phyloP scores from a whole-genome alignment of 2,888 invertebrate species.

The Ptychoptera contaminata region DNA sequence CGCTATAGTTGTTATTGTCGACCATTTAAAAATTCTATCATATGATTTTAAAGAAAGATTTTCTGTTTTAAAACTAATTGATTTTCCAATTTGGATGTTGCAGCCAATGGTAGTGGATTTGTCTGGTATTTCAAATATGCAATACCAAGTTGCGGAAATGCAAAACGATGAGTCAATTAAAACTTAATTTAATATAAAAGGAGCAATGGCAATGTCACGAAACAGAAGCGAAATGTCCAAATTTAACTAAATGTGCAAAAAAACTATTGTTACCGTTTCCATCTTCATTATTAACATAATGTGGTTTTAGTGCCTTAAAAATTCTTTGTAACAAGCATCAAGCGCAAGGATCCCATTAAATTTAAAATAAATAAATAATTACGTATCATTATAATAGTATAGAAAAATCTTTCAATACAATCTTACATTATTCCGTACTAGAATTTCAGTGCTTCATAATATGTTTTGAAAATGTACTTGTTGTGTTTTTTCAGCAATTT shows the following conservation, averaged over 20 bases:
- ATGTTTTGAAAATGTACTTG: too few species aligned
- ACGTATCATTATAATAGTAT: too few species aligned
- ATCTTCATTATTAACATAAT: constrained; percentile 10
- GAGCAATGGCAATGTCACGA: constrained; percentile 11
- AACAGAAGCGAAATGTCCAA: constrained; percentile 11
- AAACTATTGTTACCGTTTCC: constrained; percentile 8
- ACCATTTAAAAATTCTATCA: not conserved
- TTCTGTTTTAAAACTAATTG: constrained; percentile 7
- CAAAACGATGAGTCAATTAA: constrained; percentile 11
- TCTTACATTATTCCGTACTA: too few species aligned
- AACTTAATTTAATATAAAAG: constrained; percentile 7
- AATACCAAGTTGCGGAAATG: constrained; percentile 11
- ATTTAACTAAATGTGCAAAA: not conserved
- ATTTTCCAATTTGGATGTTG: constrained; percentile 5
- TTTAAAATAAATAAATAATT: too few species aligned
- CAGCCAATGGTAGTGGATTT: constrained; percentile 10
- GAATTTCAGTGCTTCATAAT: too few species aligned
- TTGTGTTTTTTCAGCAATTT: too few species aligned
- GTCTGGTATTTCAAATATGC: constrained; percentile 11
- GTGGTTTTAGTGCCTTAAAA: constrained; percentile 9
- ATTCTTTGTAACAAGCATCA: too few species aligned
- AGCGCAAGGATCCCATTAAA: too few species aligned
- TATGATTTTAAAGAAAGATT: not conserved
- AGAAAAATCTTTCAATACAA: too few species aligned
- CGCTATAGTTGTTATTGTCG: constrained; percentile 3